A percentile compares a stretch with the other conserved stretches of the same genome.
phyloP scores from a whole-genome alignment of 2,888 invertebrate species.

The Meiosimyza platycephala region DNA sequence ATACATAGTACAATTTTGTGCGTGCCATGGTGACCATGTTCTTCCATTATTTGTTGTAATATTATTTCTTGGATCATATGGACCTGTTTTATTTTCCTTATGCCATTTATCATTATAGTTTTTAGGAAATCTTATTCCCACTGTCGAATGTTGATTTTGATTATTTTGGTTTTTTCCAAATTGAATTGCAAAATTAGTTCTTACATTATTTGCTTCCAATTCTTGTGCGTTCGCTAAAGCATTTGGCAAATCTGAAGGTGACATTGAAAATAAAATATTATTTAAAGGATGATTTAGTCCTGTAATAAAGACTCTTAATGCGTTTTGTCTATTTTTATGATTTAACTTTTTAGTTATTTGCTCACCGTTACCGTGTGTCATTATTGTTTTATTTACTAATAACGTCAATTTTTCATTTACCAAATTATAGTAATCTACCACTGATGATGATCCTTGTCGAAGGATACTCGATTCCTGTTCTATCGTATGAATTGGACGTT shows the following conservation, averaged over 20 bases:
- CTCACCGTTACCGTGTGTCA: conserved; percentile 17
- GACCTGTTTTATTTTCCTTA: too few species aligned
- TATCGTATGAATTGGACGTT: conserved; percentile 34
- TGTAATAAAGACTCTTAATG: too few species aligned
- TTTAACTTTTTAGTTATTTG: too few species aligned
- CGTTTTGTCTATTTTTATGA: too few species aligned
- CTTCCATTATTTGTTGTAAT: not conserved
- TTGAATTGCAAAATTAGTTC: not conserved
- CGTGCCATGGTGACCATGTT: not conserved
- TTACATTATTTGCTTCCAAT: not conserved
- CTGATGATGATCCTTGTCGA: conserved; percentile 20
- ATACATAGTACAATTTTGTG: too few species aligned
- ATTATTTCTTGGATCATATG: not conserved
- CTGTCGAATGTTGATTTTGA: not conserved
- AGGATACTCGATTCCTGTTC: conserved; percentile 37
- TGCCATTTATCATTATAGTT: not conserved
- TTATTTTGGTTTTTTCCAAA: not conserved
- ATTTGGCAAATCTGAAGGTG: conserved; percentile 6
- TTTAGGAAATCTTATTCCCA: not conserved
- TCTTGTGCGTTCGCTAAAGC: conserved; percentile 11
- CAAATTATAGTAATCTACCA: conserved; percentile 26
- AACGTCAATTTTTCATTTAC: conserved; percentile 32
- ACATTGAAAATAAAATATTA: conserved; percentile 10
- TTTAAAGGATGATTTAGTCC: conserved; percentile 3
- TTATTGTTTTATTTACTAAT: conserved; percentile 22